Evolutionary conservation across 2,888 invertebrate species (phyloP).

Genomic region (Rhynchonema sp.): DNA sequence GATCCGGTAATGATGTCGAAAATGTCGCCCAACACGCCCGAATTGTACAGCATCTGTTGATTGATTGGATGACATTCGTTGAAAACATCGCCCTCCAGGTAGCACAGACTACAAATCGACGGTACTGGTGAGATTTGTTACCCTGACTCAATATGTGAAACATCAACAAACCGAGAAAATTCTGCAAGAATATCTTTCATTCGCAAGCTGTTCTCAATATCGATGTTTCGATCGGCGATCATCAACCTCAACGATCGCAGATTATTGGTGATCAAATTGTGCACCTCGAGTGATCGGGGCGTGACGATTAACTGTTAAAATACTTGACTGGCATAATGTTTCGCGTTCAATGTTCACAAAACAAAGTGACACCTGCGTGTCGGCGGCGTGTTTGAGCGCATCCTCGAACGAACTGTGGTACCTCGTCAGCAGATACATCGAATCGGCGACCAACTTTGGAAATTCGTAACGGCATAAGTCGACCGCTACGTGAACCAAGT

Average conservation of each 20-base stretch:
- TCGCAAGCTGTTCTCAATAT: conserved; percentile 19
- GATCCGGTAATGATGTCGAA: conserved; percentile 23
- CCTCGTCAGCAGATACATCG: conserved; percentile 25
- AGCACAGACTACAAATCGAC: conserved; percentile 25
- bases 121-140: too few relatives aligned
- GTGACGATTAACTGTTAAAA: conserved; percentile 24
- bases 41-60: conserved; percentile 30
- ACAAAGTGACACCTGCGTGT: neutral
- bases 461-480: conserved; percentile 21
- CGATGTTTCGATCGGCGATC: conserved; percentile 21
- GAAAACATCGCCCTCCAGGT: conserved; percentile 24
- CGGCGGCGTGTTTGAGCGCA: neutral
- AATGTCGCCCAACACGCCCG: conserved; percentile 20
- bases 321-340: neutral
- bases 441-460: conserved; percentile 22
- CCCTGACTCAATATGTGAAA: neutral
- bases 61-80: conserved; percentile 30
- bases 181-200: conserved; percentile 18
- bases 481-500: conserved; percentile 15
- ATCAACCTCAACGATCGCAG: conserved; percentile 26
- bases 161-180: conserved; percentile 13
- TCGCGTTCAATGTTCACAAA: neutral
- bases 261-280: neutral
- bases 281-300: conserved; percentile 27
- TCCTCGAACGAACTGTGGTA: conserved; percentile 4